Percentiles rank a stretch among this genome's conserved stretches.
Conservation (phyloP, 1,140 invertebrate genomes). For the Saccostrea cuccullata region DNA sequence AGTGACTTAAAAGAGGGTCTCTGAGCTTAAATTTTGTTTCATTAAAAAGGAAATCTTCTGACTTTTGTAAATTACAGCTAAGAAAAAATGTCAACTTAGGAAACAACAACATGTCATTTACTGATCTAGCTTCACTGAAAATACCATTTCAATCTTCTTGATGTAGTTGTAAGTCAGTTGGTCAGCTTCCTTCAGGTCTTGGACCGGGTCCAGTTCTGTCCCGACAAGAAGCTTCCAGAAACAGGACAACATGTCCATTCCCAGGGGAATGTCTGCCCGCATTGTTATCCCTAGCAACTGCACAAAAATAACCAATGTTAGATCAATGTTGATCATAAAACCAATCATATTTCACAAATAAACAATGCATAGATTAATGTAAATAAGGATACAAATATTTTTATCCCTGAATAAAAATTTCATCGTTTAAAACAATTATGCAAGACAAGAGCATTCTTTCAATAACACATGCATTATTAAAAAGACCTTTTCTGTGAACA, state of each 20-base stretch:
- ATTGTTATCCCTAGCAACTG: constrained; percentile 78
- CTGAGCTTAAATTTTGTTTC: too few relatives aligned
- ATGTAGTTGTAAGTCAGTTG: constrained; percentile 77
- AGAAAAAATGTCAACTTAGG: too few relatives aligned
- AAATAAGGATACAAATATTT: neutral
- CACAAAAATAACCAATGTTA: neutral
- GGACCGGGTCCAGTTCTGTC: constrained; percentile 68
- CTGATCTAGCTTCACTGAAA: neutral
- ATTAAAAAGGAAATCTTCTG: too few relatives aligned
- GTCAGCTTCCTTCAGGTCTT: constrained; percentile 77
- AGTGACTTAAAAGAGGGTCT: too few relatives aligned
- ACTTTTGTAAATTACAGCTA: too few relatives aligned
- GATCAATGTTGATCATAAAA: neutral
- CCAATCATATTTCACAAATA: neutral
- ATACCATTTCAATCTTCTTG: constrained; percentile 77
- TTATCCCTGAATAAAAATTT: neutral
- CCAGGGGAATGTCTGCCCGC: constrained; percentile 78
- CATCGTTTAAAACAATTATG: neutral
- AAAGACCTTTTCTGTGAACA: neutral
- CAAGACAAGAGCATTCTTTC: neutral
- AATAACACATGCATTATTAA: neutral
- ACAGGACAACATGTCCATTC: constrained; percentile 74
- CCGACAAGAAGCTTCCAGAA: constrained; percentile 77
- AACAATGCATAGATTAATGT: neutral
- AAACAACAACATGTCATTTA: too few relatives aligned